Percentiles rank a stretch among this genome's conserved stretches.
Conservation (phyloP, 2,113 vertebrate species). For the Seriola quinqueradiata region DNA sequence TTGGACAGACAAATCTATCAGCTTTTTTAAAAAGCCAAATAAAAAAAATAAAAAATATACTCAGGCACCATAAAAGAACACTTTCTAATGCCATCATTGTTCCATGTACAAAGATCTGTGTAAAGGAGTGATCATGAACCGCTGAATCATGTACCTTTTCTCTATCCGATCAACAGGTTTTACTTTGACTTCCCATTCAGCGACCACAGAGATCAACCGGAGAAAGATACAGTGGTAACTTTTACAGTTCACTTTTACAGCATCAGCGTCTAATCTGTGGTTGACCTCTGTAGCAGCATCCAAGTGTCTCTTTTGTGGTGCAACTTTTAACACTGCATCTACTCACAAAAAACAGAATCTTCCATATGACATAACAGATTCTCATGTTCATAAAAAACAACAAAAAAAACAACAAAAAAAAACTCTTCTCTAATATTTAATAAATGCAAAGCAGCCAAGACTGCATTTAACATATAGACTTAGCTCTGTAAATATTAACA, state of each 20-base stretch:
- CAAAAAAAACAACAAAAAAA: slow-evolving; percentile 27
- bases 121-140: slow-evolving; percentile 60
- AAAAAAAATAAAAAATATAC: slow-evolving; percentile 43
- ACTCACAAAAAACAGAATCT: slow-evolving; percentile 54
- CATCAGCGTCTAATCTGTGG: slow-evolving; percentile 31
- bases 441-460: slow-evolving; percentile 75
- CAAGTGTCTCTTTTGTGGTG: slow-evolving; percentile 65
- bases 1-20: slow-evolving; percentile 72
- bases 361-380: slow-evolving; percentile 55
- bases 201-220: slow-evolving; percentile 34
- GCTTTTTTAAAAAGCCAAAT: slow-evolving; percentile 74
- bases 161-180: neutral
- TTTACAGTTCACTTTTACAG: slow-evolving; percentile 36
- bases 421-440: slow-evolving; percentile 59
- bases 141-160: slow-evolving; percentile 44
- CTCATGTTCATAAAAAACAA: slow-evolving; percentile 36
- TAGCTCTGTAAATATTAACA: slow-evolving; percentile 76
- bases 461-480: slow-evolving; percentile 70
- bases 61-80: slow-evolving; percentile 78
- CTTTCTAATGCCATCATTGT: slow-evolving; percentile 72
- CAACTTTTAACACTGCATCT: slow-evolving; percentile 64
- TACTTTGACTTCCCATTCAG: neutral
- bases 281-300: slow-evolving; percentile 40
- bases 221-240: slow-evolving; percentile 22
- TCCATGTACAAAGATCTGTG: slow-evolving; percentile 61